phyloP scores from a whole-genome alignment of 2,797 vertebrate species.

The Rhinogobio ventralis region DNA sequence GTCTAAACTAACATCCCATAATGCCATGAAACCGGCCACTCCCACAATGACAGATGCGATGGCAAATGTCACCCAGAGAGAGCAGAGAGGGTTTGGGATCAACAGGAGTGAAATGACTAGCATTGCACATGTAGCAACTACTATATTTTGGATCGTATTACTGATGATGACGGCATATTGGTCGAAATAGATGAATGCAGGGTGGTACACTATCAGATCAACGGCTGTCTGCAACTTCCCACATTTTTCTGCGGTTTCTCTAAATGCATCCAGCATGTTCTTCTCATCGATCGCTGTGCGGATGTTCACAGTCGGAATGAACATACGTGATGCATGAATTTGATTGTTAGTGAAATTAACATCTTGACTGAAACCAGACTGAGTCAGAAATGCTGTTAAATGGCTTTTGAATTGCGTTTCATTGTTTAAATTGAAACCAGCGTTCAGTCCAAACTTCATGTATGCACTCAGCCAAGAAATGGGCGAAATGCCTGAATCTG shows the following conservation, averaged over 20 bases:
- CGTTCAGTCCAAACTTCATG: accelerated
- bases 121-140: constrained; percentile 72
- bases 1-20: constrained; percentile 79
- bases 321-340: constrained; percentile 75
- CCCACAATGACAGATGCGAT: constrained; percentile 79
- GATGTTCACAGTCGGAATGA: constrained; percentile 73
- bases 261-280: constrained; percentile 71
- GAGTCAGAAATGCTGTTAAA: constrained; percentile 44
- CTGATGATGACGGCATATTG: constrained; percentile 76
- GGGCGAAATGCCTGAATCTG: constrained; percentile 41
- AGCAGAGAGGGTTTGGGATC: constrained; percentile 77
- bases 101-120: constrained; percentile 77
- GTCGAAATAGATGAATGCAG: constrained; percentile 77
- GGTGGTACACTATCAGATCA: constrained; percentile 74
- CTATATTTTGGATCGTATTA: constrained; percentile 77
- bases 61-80: constrained; percentile 82
- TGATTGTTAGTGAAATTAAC: constrained; percentile 65
- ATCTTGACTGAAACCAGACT: constrained; percentile 69
- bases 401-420: constrained; percentile 56
- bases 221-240: background rate
- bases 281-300: constrained; percentile 69
- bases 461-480: constrained; percentile 76
- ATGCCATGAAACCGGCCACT: constrained; percentile 78
- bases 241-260: constrained; percentile 63
- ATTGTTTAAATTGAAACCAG: background rate